Percentiles rank a stretch among this genome's conserved stretches.
Conservation (phyloP, 2,113 vertebrate species). For the Cyrtonyx montezumae region DNA sequence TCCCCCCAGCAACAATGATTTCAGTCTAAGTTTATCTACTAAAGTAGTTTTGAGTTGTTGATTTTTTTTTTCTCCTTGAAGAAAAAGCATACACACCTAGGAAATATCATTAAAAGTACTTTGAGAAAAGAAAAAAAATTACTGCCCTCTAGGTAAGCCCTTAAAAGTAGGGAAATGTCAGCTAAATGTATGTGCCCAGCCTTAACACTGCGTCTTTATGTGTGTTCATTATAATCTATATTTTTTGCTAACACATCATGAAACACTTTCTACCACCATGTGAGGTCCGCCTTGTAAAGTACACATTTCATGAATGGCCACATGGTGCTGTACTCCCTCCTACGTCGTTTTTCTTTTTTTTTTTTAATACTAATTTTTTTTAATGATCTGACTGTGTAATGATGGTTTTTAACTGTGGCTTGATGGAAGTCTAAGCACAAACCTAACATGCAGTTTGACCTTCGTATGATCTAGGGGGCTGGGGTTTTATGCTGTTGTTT, state of each 20-base stretch:
- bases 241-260: constrained; percentile 55
- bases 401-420: constrained; percentile 10
- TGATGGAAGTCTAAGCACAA: constrained; percentile 10
- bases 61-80: neutral
- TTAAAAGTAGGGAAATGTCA: constrained; percentile 38
- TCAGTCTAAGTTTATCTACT: neutral
- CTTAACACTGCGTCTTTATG: constrained; percentile 60
- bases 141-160: neutral
- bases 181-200: neutral
- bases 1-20: too few relatives aligned
- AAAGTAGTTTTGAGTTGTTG: neutral
- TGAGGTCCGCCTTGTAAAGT: constrained; percentile 58
- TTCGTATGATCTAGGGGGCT: neutral
- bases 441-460: neutral
- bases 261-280: constrained; percentile 56
- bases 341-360: neutral
- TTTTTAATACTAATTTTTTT: constrained; percentile 8
- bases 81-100: neutral
- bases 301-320: constrained; percentile 58
- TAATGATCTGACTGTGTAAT: constrained; percentile 17
- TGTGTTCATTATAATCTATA: constrained; percentile 35
- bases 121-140: neutral
- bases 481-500: neutral
- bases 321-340: constrained; percentile 53
- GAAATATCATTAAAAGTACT: neutral